phyloP scores from a whole-genome alignment of 2,113 vertebrate species.

The Clarias macrocephalus region DNA sequence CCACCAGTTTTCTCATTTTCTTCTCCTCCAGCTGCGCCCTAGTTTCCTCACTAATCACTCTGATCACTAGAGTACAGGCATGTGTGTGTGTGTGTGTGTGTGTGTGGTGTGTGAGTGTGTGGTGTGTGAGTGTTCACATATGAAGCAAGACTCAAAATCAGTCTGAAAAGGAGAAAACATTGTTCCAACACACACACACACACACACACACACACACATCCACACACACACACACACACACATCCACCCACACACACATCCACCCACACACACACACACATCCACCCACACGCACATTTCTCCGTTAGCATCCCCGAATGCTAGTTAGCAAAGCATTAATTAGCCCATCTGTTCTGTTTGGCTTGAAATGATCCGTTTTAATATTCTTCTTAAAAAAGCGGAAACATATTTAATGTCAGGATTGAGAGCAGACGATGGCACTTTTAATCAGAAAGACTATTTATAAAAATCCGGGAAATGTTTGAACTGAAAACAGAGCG shows the following conservation, averaged over 20 bases:
- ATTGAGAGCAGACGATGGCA: background rate
- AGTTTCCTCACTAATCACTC: constrained; percentile 45
- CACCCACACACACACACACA: no score
- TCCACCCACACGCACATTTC: constrained; percentile 14
- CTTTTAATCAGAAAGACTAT: background rate
- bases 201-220: no score
- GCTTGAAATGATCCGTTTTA: constrained; percentile 8
- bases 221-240: no score
- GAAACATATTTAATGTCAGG: constrained; percentile 7
- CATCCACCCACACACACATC: constrained; percentile 16
- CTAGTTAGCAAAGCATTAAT: constrained; percentile 33
- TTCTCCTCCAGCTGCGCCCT: constrained; percentile 44
- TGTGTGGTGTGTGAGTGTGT: background rate
- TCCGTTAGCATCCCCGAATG: constrained; percentile 7
- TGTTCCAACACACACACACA: constrained; percentile 10
- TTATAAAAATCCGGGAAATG: background rate
- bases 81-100: constrained; percentile 13
- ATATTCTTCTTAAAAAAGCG: background rate
- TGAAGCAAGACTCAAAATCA: constrained; percentile 5
- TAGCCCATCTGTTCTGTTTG: constrained; percentile 25
- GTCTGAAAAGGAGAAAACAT: constrained; percentile 15
- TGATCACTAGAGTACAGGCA: constrained; percentile 30
- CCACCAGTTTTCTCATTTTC: constrained; percentile 41
- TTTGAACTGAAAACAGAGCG: background rate
- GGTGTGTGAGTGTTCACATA: background rate